These are phyloP conservation scores for Sebastes minor DNA, from an alignment of 2,797 vertebrate genomes.

Conservation along the genomic window DNA sequence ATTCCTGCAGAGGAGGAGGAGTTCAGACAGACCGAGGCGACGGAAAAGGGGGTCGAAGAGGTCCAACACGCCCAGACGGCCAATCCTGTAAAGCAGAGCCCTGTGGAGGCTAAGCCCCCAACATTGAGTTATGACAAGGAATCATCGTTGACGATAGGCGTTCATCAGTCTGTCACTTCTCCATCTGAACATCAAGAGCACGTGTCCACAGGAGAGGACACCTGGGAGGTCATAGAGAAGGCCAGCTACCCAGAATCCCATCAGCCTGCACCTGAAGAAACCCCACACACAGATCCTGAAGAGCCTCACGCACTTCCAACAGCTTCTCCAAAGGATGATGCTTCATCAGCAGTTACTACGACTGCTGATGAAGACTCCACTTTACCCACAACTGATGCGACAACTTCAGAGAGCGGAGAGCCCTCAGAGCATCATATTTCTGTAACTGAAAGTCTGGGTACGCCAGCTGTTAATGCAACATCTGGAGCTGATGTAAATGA, in stretches of 20 bases:
- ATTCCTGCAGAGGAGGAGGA: constrained; percentile 83
- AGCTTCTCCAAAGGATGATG: background rate
- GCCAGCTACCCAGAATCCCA: constrained; percentile 33
- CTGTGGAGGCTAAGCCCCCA: background rate
- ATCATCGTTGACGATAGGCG: background rate
- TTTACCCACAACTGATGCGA: constrained; percentile 1
- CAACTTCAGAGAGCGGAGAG: background rate
- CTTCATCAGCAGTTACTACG: background rate
- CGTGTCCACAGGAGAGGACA: constrained; percentile 22
- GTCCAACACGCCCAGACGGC: constrained; percentile 82
- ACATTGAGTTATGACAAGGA: constrained; percentile 29
- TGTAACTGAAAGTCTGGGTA: constrained; percentile 15
- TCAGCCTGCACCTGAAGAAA: constrained; percentile 39
- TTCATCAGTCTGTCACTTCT: constrained; percentile 29
- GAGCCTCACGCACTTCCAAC: constrained; percentile 21
- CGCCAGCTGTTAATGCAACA: background rate
- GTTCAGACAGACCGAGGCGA: constrained; percentile 68
- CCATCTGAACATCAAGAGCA: constrained; percentile 27
- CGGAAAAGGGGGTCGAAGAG: constrained; percentile 73
- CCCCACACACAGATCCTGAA: constrained; percentile 11
- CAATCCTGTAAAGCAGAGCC: constrained; percentile 64
- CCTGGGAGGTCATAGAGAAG: constrained; percentile 46
- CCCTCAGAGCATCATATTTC: constrained; percentile 3
- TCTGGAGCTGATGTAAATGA: constrained; percentile 22
- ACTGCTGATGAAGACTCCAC: constrained; percentile 5